Evolutionary conservation across 2,113 vertebrate genomes (phyloP).

Genomic region (Notothenia rossii): DNA sequence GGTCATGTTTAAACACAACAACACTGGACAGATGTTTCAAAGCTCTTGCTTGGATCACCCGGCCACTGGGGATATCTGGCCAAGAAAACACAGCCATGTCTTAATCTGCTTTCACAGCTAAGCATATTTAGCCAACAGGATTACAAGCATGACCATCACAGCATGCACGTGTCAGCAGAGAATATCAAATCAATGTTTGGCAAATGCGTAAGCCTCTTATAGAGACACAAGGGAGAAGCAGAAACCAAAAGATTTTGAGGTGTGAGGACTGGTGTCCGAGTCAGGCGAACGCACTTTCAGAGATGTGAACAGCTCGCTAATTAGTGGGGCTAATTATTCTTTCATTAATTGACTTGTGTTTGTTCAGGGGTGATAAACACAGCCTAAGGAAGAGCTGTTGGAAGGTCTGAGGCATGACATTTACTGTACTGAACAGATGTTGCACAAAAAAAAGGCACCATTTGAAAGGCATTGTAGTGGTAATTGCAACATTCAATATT

Average conservation of each 20-base stretch:
- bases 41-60: conserved; percentile 64
- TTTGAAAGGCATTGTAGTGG: not conserved
- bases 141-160: conserved; percentile 83
- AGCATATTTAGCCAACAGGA: conserved; percentile 82
- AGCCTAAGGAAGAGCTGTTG: conserved; percentile 6
- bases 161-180: conserved; percentile 71
- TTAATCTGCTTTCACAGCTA: conserved; percentile 83
- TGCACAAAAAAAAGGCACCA: not conserved
- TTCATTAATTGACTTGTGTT: conserved; percentile 55
- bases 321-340: conserved; percentile 62
- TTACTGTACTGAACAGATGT: conserved; percentile 15
- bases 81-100: conserved; percentile 77
- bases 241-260: conserved; percentile 68
- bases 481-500: conserved; percentile 27
- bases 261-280: conserved; percentile 54
- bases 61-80: conserved; percentile 70
- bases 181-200: conserved; percentile 80
- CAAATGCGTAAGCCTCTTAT: conserved; percentile 78
- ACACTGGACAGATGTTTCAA: conserved; percentile 69
- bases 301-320: conserved; percentile 62
- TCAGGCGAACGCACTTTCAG: conserved; percentile 38
- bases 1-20: conserved; percentile 62
- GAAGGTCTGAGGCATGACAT: conserved; percentile 42
- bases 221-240: conserved; percentile 58
- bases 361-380: conserved; percentile 53